Base-by-base conservation (phyloP, 2,888 invertebrate genomes). In the Drosophila acutilabella region DNA sequence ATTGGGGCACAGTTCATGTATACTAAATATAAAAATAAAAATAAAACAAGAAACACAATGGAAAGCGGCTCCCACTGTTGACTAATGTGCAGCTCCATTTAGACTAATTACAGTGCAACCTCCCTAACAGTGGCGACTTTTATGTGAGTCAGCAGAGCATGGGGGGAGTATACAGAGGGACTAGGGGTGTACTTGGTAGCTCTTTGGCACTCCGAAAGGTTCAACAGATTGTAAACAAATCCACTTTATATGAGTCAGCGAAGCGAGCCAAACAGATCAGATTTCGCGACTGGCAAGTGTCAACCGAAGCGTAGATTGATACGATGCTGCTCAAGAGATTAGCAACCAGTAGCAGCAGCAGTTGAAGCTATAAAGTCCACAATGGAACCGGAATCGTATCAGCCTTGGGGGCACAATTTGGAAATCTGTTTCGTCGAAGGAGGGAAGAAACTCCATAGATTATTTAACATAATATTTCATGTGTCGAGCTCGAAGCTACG, bases 261-360 rank as follows among this genome's bases (percentile, higher is more conserved):
- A 64, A 70, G 73, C 67, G 70, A 47, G 60, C 66, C 81, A 62
- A 79, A 68, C 69, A 51, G 77, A 79, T 85, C 80, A 61, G 71
- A 81, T 82, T 87, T 80, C 78, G 67, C 70, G 59, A 60, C 48
- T 42, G 61, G 78, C 83, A 82, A 82, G 83, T 82, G 71, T 67
- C 70, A 71, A 66, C 65, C 69, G 71, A 71, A 66, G 65, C 76
- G 80, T 64, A 64, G 82, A 81, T 71, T 71, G 68, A 81, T 66
- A 73, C 69, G 48, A 62, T 61, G 57, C 81, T 69, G 68, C 41
- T 58, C 51, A 68, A 59, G 40, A 78, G 81, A 73, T 78, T 68
- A 78, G 58, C 64, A 73, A 64, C 78, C 78, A 73, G 74, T 73
- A 69, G 78, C 58, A 36, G 36, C 20, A 69, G 78, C 58, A 36